Percentiles rank a stretch among this genome's conserved stretches.
Evolutionary conservation across 2,797 vertebrate genomes (phyloP).

Genomic region (Sebastes wilsoni): DNA sequence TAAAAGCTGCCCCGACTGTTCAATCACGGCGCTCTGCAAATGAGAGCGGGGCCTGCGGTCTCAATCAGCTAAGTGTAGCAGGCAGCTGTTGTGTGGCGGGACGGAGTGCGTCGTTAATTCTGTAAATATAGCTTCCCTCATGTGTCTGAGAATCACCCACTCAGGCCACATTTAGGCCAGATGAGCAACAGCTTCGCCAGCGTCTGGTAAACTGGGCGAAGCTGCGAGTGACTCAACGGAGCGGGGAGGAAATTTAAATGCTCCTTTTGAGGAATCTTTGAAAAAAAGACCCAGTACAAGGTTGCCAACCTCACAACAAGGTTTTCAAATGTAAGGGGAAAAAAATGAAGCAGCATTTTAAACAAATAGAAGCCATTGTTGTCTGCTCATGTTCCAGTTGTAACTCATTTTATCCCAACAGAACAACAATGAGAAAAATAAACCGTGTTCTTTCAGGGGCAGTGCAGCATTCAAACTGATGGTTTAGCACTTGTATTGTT

Average conservation of each 20-base stretch:
- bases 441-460: conserved; percentile 54
- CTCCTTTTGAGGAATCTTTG: conserved; percentile 32
- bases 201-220: conserved; percentile 52
- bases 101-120: conserved; percentile 77
- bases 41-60: conserved; percentile 43
- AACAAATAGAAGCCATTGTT: conserved; percentile 65
- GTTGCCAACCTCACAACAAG: conserved; percentile 38
- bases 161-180: conserved; percentile 73
- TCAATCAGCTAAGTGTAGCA: conserved; percentile 80
- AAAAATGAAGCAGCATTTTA: conserved; percentile 47
- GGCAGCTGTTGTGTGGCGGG: conserved; percentile 77
- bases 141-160: conserved; percentile 78
- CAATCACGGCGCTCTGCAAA: conserved; percentile 56
- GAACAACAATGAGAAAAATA: conserved; percentile 51
- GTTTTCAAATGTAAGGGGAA: conserved; percentile 46
- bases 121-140: conserved; percentile 81
- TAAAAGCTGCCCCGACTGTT: conserved; percentile 65
- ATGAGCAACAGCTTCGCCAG: conserved; percentile 59
- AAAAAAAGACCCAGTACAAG: conserved; percentile 48
- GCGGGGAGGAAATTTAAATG: conserved; percentile 46
- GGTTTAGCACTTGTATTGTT: conserved; percentile 82
- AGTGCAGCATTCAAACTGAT: conserved; percentile 75
- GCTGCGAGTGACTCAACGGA: conserved; percentile 52
- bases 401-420: conserved; percentile 60
- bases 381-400: conserved; percentile 60